phyloP scores from a whole-genome alignment of 2,113 vertebrate species.

The Apteryx owenii region DNA sequence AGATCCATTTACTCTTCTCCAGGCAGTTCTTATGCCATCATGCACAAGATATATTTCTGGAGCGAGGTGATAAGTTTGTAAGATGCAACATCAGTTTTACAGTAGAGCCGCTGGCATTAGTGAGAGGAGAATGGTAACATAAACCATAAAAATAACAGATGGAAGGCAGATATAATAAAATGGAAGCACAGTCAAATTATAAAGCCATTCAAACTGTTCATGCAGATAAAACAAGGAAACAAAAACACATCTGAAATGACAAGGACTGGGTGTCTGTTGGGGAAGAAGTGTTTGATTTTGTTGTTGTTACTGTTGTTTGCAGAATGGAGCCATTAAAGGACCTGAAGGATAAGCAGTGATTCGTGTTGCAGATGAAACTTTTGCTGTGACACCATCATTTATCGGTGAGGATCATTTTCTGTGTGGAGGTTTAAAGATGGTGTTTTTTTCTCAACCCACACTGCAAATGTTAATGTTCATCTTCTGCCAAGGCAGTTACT shows the following conservation, averaged over 20 bases:
- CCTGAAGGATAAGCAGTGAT: background rate
- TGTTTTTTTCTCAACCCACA: background rate
- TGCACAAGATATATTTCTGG: background rate
- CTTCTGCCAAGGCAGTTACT: background rate
- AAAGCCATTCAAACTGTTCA: conserved; percentile 56
- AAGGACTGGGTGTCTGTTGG: background rate
- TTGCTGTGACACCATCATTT: background rate
- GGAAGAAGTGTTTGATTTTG: background rate
- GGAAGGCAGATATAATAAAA: conserved; percentile 48
- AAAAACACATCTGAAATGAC: conserved; percentile 14
- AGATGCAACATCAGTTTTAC: background rate
- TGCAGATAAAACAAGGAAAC: conserved; percentile 47
- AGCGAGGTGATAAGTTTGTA: background rate
- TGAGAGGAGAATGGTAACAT: conserved; percentile 9
- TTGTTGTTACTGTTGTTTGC: background rate
- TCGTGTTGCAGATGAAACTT: background rate
- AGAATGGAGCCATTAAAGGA: background rate
- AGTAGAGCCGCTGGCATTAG: conserved; percentile 9
- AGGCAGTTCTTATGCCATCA: background rate
- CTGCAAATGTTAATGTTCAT: background rate
- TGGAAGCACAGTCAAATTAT: conserved; percentile 50
- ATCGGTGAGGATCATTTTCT: background rate
- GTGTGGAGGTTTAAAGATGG: background rate
- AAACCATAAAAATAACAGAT: conserved; percentile 59
- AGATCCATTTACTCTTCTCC: background rate